Evolutionary conservation across 2,888 invertebrate species (phyloP).

Genomic region (Kryphioiulus occultus): DNA sequence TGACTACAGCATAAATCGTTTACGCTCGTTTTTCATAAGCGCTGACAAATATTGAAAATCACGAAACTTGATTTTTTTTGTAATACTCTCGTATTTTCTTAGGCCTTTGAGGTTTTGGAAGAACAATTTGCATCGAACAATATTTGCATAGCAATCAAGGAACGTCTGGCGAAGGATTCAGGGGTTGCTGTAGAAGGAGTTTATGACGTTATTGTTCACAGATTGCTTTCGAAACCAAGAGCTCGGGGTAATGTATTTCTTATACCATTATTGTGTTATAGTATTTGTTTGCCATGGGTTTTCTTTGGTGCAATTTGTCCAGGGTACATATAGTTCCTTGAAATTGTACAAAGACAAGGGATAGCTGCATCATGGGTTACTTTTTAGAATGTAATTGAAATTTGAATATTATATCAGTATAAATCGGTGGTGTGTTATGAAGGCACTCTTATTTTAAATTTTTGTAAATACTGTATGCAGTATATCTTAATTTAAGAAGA

Average conservation of each 20-base stretch:
- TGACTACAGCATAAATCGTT: too few species aligned
- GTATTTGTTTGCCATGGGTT: background rate
- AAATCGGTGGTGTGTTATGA: background rate
- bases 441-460: background rate
- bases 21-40: too few species aligned
- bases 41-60: background rate
- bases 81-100: background rate
- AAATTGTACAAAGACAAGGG: too few species aligned
- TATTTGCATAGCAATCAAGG: slow-evolving; percentile 94
- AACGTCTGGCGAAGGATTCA: slow-evolving; percentile 93
- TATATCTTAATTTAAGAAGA: background rate
- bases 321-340: too few species aligned
- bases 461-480: background rate
- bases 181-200: slow-evolving; percentile 88
- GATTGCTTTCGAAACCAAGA: slow-evolving; percentile 82
- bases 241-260: slow-evolving; percentile 75
- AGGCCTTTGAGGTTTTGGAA: slow-evolving; percentile 95
- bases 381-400: background rate
- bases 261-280: background rate
- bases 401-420: background rate
- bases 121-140: slow-evolving; percentile 80
- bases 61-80: background rate
- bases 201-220: slow-evolving; percentile 87
- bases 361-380: too few species aligned
- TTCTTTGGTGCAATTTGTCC: background rate